Percentiles rank a stretch among this genome's conserved stretches.
Evolutionary conservation across 1,140 invertebrate genomes (phyloP).

Genomic region (roundworm (Caenorhabditis elegans)): DNA sequence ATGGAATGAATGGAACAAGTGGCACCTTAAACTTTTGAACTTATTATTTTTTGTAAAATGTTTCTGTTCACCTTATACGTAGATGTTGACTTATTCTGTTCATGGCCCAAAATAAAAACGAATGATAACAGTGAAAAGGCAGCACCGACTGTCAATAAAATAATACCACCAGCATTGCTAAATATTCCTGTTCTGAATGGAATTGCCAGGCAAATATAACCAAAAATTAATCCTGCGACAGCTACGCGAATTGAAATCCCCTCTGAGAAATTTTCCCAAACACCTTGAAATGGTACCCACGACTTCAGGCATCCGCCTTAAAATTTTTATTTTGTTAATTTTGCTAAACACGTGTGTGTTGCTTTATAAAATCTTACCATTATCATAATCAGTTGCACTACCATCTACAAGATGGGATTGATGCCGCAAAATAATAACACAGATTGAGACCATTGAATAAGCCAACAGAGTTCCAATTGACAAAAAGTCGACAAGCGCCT

Average conservation of each 20-base stretch:
- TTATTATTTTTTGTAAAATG: neutral
- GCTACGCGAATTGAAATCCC: conserved; percentile 18
- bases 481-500: conserved; percentile 89
- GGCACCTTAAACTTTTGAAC: conserved; percentile 74
- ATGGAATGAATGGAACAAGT: conserved; percentile 80
- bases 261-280: conserved; percentile 1
- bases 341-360: too few species aligned
- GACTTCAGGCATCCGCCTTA: conserved; percentile 10
- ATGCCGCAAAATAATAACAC: conserved; percentile 77
- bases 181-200: neutral
- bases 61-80: conserved; percentile 47
- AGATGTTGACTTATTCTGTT: conserved; percentile 43
- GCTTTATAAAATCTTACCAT: neutral
- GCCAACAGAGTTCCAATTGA: conserved; percentile 90
- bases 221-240: neutral
- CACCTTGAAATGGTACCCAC: conserved; percentile 28
- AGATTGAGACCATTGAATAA: conserved; percentile 85
- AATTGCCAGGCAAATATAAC: conserved; percentile 25
- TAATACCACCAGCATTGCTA: neutral
- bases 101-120: conserved; percentile 74
- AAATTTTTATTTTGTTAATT: neutral
- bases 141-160: neutral
- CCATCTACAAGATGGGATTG: neutral
- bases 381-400: neutral
- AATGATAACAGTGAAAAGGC: conserved; percentile 69